These are phyloP conservation scores for Musca vetustissima DNA, from an alignment of 1,140 invertebrate genomes.

Conservation along the genomic window DNA sequence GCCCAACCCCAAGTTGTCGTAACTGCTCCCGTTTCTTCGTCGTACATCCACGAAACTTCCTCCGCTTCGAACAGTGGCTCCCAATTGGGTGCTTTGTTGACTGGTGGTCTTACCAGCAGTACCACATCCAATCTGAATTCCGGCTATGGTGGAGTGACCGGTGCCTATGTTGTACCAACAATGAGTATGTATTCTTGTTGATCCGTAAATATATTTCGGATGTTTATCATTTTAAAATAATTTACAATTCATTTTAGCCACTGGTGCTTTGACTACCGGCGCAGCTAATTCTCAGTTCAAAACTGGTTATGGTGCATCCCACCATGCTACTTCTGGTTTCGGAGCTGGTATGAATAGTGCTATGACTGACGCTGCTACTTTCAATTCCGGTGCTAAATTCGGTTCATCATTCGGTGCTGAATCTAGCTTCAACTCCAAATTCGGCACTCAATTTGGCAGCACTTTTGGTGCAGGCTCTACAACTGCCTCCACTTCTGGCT, in stretches of 20 bases:
- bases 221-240: neutral
- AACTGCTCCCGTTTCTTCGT: conserved; percentile 33
- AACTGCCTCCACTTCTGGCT: conserved; percentile 12
- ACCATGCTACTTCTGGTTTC: neutral
- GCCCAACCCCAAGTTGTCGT: conserved; percentile 29
- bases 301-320: conserved; percentile 19
- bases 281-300: conserved; percentile 33
- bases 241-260: neutral
- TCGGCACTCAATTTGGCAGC: conserved; percentile 16
- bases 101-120: conserved; percentile 33
- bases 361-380: conserved; percentile 9
- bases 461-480: conserved; percentile 17
- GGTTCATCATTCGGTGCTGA: conserved; percentile 26
- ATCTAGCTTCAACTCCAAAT: conserved; percentile 26
- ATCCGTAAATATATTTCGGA: no score
- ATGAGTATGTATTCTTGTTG: neutral
- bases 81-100: conserved; percentile 22
- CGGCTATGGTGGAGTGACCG: neutral
- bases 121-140: conserved; percentile 34
- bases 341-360: conserved; percentile 19
- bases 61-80: conserved; percentile 23
- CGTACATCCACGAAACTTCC: conserved; percentile 29
- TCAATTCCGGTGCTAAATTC: conserved; percentile 15
- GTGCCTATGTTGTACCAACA: conserved; percentile 3
- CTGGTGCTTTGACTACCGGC: conserved; percentile 29